Conservation (phyloP, 2,888 invertebrate species). For the Lathronympha strigana region DNA sequence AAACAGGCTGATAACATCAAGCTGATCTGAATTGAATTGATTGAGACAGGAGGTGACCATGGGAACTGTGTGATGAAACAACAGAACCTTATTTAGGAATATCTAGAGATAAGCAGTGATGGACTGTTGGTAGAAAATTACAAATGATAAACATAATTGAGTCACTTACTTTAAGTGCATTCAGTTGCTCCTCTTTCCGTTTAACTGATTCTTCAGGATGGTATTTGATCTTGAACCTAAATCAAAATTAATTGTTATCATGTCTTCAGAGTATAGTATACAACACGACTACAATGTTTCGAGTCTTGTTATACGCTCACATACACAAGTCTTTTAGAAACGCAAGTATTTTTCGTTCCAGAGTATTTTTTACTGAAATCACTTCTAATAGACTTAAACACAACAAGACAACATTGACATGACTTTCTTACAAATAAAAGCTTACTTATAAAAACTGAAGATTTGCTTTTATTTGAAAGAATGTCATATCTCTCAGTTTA, state of each 20-base stretch:
- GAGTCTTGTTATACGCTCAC: constrained; percentile 32
- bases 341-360: neutral
- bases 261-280: constrained; percentile 9
- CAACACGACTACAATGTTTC: constrained; percentile 24
- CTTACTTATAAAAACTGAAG: neutral
- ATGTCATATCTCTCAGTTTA: constrained; percentile 15
- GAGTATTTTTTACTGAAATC: neutral
- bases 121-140: too few relatives aligned
- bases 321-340: constrained; percentile 35
- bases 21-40: too few relatives aligned
- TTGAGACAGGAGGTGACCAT: too few relatives aligned
- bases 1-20: too few relatives aligned
- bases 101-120: too few relatives aligned
- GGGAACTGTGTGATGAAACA: too few relatives aligned
- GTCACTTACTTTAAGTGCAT: constrained; percentile 89
- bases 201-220: constrained; percentile 98
- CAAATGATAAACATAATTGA: too few relatives aligned
- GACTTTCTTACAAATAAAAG: constrained; percentile 25
- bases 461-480: constrained; percentile 16
- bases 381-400: constrained; percentile 38
- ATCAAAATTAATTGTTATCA: constrained; percentile 50
- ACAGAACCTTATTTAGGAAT: too few relatives aligned
- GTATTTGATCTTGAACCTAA: constrained; percentile 99
- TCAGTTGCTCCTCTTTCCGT: constrained; percentile 93
- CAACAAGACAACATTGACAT: constrained; percentile 31